phyloP scores from a whole-genome alignment of 2,113 vertebrate species.

The Gnathonemus echidnorhynchus region DNA sequence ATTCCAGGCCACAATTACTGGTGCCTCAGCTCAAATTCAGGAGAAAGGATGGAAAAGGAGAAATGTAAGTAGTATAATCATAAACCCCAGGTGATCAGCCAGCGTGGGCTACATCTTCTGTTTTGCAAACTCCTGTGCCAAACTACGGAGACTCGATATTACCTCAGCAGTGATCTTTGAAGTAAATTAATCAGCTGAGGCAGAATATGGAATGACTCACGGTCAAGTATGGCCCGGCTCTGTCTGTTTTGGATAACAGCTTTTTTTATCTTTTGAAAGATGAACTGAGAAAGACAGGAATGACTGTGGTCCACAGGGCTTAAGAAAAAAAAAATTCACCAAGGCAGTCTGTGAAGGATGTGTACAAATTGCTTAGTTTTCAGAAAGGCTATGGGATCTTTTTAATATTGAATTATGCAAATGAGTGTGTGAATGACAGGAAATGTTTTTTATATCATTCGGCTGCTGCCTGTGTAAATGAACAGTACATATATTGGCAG shows the following conservation, averaged over 20 bases:
- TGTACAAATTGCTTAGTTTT: conserved; percentile 1
- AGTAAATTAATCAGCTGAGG: conserved; percentile 3
- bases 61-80: too few relatives aligned
- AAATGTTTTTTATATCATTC: background rate
- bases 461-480: background rate
- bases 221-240: background rate
- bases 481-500: background rate
- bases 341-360: background rate
- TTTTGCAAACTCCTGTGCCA: background rate
- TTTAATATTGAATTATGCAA: background rate
- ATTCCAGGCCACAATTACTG: background rate
- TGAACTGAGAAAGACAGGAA: background rate
- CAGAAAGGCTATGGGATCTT: too few relatives aligned
- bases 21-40: background rate
- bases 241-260: conserved; percentile 7
- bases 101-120: background rate
- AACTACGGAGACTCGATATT: background rate
- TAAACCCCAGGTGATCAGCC: background rate
- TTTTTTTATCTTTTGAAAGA: background rate
- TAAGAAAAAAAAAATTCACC: background rate
- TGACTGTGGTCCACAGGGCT: background rate
- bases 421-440: background rate
- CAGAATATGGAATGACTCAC: background rate
- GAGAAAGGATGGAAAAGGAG: background rate
- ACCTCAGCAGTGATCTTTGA: background rate